These are phyloP conservation scores for Calidris pugnax DNA, from an alignment of 2,113 vertebrate genomes.

Conservation along the genomic window DNA sequence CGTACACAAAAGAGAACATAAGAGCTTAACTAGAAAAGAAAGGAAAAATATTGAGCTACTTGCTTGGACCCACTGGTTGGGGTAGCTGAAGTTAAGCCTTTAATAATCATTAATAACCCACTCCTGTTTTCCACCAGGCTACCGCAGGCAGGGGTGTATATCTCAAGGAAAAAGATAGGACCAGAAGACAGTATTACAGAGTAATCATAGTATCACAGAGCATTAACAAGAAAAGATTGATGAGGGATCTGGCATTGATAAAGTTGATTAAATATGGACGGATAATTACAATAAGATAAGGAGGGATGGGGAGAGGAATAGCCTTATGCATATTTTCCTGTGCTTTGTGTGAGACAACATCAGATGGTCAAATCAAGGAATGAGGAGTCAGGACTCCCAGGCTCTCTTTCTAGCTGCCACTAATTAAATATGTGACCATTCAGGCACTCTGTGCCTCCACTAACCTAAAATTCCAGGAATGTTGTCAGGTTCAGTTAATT, in stretches of 20 bases:
- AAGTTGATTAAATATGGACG: background rate
- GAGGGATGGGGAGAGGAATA: background rate
- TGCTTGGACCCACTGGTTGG: background rate
- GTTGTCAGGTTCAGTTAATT: conserved; percentile 43
- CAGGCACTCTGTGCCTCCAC: background rate
- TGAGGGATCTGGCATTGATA: background rate
- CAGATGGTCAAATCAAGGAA: background rate
- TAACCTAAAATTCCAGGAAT: conserved; percentile 11
- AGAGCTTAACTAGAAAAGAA: background rate
- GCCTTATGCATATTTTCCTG: background rate
- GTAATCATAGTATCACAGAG: background rate
- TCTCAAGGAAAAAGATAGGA: background rate
- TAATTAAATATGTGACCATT: conserved; percentile 34
- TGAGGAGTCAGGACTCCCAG: background rate
- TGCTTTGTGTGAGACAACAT: background rate
- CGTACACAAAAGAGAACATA: background rate
- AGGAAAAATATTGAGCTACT: background rate
- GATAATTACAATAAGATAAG: background rate
- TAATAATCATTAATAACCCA: background rate
- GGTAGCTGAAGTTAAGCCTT: background rate
- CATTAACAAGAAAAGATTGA: background rate
- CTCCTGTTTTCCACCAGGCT: background rate
- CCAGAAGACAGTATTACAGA: background rate
- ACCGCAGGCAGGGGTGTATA: background rate
- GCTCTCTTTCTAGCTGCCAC: background rate